Conservation (phyloP, 2,888 invertebrate species). For the Drosophila kambysellisi region DNA sequence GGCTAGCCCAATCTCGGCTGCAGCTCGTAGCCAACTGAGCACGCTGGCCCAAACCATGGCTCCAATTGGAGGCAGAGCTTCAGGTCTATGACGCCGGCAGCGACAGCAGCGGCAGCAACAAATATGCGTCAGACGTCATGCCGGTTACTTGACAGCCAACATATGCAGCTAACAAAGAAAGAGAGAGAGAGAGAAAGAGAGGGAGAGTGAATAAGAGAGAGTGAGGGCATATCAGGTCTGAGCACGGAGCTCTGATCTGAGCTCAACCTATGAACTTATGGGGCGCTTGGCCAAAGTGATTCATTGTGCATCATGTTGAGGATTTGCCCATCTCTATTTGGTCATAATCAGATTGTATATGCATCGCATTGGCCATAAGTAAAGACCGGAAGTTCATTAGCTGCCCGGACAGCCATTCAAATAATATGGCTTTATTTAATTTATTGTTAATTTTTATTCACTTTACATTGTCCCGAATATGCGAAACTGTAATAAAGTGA, state of each 20-base stretch:
- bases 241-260: conserved; percentile 1
- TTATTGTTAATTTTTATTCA: conserved; percentile 68
- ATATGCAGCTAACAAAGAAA: not conserved
- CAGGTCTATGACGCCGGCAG: conserved; percentile 40
- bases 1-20: conserved; percentile 73
- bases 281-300: conserved; percentile 29
- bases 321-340: conserved; percentile 6
- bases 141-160: conserved; percentile 40
- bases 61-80: conserved; percentile 30
- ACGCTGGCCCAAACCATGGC: conserved; percentile 43
- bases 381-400: conserved; percentile 73
- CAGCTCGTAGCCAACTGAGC: conserved; percentile 75
- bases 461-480: conserved; percentile 77
- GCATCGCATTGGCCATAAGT: conserved; percentile 4
- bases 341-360: conserved; percentile 3
- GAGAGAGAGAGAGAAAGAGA: conserved; percentile 3
- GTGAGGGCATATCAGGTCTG: conserved; percentile 5
- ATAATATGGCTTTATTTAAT: conserved; percentile 63
- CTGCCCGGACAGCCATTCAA: conserved; percentile 27
- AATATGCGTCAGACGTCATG: conserved; percentile 40
- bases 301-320: conserved; percentile 37
- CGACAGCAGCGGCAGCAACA: conserved; percentile 17
- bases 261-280: conserved; percentile 44
- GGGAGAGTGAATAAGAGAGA: not conserved
- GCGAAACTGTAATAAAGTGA: conserved; percentile 73